These are phyloP conservation scores for Mastacembelus armatus DNA, from an alignment of 2,797 vertebrate species.

Conservation along the genomic window DNA sequence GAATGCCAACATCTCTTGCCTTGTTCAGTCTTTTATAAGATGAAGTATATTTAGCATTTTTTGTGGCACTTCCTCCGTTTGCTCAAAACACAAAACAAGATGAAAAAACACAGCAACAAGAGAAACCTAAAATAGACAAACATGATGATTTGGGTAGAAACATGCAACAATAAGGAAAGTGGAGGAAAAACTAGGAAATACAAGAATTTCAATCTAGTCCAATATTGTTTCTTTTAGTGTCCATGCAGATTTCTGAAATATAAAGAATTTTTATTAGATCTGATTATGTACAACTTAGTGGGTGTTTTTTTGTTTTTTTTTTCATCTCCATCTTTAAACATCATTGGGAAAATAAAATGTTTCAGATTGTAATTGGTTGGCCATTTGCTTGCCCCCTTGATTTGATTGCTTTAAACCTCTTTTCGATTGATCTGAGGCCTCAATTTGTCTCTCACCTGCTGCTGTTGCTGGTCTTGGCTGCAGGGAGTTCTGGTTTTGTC, in stretches of 20 bases:
- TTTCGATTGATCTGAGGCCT: too few relatives aligned
- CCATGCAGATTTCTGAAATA: background rate
- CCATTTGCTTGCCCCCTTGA: background rate
- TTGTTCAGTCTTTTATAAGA: slow-evolving; percentile 8
- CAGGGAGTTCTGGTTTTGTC: slow-evolving; percentile 16
- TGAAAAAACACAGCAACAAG: background rate
- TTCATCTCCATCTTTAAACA: too few relatives aligned
- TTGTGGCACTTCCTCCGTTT: background rate
- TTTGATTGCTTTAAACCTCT: background rate
- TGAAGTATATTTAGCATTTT: slow-evolving; percentile 6
- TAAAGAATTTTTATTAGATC: background rate
- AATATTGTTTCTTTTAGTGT: background rate
- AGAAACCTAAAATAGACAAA: background rate
- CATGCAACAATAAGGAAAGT: background rate
- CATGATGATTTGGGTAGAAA: background rate
- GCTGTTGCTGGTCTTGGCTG: background rate
- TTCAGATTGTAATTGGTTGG: background rate
- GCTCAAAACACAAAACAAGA: background rate
- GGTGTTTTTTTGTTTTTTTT: too few relatives aligned
- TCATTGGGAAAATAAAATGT: background rate
- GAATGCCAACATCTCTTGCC: background rate
- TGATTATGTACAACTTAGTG: background rate
- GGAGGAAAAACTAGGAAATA: background rate
- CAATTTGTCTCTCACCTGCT: too few relatives aligned
- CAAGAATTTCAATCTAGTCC: background rate